These are phyloP conservation scores for Ctenopoma kingsleyae DNA, from an alignment of 2,797 vertebrate species.

Conservation along the genomic window DNA sequence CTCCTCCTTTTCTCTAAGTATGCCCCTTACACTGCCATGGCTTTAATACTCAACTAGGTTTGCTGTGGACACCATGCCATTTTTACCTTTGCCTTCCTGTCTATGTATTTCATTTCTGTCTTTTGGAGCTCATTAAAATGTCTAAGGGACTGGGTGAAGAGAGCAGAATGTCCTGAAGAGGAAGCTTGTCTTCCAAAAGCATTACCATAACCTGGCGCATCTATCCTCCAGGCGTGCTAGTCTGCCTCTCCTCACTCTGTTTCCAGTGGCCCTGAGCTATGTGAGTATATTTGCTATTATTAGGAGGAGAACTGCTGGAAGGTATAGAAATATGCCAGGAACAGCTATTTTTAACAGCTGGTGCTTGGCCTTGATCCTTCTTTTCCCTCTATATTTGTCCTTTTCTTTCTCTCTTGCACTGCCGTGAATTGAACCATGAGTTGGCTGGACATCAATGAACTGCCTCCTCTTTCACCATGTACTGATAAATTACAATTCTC, in stretches of 20 bases:
- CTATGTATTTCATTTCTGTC: constrained; percentile 54
- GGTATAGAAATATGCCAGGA: constrained; percentile 78
- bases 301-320: constrained; percentile 77
- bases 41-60: constrained; percentile 29
- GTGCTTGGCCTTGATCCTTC: constrained; percentile 70
- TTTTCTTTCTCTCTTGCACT: constrained; percentile 22
- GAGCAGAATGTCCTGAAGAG: constrained; percentile 70
- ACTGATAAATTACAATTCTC: constrained; percentile 44
- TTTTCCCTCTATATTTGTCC: constrained; percentile 26
- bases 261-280: constrained; percentile 70
- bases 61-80: constrained; percentile 48
- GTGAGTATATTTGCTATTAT: constrained; percentile 82
- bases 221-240: constrained; percentile 60
- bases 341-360: constrained; percentile 83
- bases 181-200: constrained; percentile 73
- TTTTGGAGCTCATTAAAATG: constrained; percentile 73
- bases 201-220: constrained; percentile 72
- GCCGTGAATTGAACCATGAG: constrained; percentile 28
- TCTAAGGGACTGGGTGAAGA: constrained; percentile 63
- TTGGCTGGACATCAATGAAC: constrained; percentile 34
- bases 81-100: constrained; percentile 39
- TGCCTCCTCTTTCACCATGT: constrained; percentile 22
- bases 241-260: constrained; percentile 56
- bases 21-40: neutral
- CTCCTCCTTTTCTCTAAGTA: neutral